Evolutionary conservation across 2,797 vertebrate species (phyloP).

Genomic region (Liasis olivaceus): DNA sequence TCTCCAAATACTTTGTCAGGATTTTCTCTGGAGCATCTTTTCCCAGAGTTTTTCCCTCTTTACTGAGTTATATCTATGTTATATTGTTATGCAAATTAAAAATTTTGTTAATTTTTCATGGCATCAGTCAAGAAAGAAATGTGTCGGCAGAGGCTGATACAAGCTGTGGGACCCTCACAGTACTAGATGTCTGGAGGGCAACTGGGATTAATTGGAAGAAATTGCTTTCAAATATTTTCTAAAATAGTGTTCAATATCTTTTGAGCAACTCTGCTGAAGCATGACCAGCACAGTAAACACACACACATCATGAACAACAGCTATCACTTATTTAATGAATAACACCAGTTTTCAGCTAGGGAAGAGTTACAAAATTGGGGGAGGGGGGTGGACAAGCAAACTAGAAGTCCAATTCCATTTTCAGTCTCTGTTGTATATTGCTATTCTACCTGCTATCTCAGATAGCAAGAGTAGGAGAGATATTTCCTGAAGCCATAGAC

Average conservation of each 20-base stretch:
- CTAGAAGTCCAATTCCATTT: too few relatives aligned
- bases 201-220: background rate
- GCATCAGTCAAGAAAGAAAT: background rate
- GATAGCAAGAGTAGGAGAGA: background rate
- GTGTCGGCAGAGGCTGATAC: background rate
- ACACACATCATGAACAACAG: background rate
- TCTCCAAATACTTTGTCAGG: background rate
- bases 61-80: background rate
- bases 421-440: too few relatives aligned
- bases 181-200: background rate
- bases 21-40: constrained; percentile 5
- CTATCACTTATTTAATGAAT: background rate
- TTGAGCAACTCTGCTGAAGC: background rate
- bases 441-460: background rate
- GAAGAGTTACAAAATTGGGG: background rate
- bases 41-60: background rate
- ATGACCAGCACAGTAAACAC: too few relatives aligned
- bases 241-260: background rate
- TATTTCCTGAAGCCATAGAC: background rate
- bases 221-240: background rate
- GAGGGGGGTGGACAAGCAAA: too few relatives aligned
- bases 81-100: background rate
- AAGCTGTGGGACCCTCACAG: background rate
- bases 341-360: background rate
- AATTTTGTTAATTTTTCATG: background rate